Evolutionary conservation across 2,797 vertebrate species (phyloP).

Genomic region (Phaenicophaeus curvirostris): DNA sequence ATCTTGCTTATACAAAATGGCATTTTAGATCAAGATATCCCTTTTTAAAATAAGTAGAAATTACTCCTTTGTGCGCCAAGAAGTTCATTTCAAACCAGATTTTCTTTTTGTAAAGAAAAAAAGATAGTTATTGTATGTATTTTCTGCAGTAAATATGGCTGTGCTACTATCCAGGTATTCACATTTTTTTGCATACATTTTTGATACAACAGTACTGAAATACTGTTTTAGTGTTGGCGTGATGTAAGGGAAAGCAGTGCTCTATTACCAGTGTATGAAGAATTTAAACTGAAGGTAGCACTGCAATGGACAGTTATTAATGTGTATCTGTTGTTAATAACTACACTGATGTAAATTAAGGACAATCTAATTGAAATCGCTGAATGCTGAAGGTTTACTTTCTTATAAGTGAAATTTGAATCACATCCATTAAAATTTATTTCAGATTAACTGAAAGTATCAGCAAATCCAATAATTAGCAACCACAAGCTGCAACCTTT

Average conservation of each 20-base stretch:
- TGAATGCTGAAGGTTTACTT: background rate
- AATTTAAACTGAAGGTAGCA: background rate
- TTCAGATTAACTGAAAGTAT: background rate
- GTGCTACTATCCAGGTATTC: background rate
- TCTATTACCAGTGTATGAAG: accelerated
- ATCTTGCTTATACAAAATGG: background rate
- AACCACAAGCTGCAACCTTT: background rate
- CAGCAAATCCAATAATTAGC: background rate
- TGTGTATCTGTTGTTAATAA: background rate
- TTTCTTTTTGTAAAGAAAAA: background rate
- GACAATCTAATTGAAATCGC: background rate
- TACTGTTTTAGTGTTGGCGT: background rate
- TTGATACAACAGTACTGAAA: background rate
- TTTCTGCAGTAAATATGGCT: background rate
- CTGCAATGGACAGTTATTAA: background rate
- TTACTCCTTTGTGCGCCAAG: background rate
- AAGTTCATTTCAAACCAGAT: background rate
- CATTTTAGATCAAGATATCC: background rate
- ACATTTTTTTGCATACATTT: background rate
- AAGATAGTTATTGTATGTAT: background rate
- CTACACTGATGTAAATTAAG: background rate
- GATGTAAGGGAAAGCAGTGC: background rate
- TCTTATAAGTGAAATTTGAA: background rate
- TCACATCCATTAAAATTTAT: background rate
- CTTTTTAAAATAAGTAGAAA: background rate